Base-by-base conservation (phyloP, 2,113 vertebrate genomes). In the Halcyon senegalensis region DNA sequence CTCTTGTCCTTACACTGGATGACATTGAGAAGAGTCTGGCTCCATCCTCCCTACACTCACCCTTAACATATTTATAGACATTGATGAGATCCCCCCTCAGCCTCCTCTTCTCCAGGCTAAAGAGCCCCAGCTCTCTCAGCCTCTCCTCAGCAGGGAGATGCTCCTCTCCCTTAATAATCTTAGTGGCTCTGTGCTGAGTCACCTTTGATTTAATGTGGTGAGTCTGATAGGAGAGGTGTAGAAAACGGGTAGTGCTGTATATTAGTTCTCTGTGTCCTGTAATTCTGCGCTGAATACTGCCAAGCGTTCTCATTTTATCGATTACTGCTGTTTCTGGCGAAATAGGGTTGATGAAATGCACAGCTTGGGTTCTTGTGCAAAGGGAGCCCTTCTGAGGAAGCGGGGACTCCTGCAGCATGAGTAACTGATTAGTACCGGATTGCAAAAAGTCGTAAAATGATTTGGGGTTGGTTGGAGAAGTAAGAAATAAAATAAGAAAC, bases 341-440 rank as follows among this genome's bases (percentile, higher is more conserved):
- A 75, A 24, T 11, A 9, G 3, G 23, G 58, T 74, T 84, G 92
- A 37, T 3, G 27, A 63, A 93, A 86, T 12, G 82, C 87, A 31
- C 56, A 41, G 77, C 73, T 93, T 96, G 75, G 87, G 82, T 90
- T 13, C 53, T 35, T 5, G 7, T 74, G 81, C 60, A 46, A 37
- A 79, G 89, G 59, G 83, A 89, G 93, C 83, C 53, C 68, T 92
- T 81, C 7, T 4, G n/a, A 84, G 91, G 89, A 86, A 86, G 67
- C 1, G 1, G 84, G 92, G 78, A 93, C 87, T 97, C 90, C 96
- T 96, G 82, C 70, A 68, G 90, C 84, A 84, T 83, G 58, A 94
- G 84, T 44, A 68, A 85, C 75, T 87, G 96, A 96, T 96, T 62
- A 75, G 70, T 58, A 35, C 91, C 3, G 64, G 88, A 18, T 91